phyloP scores from a whole-genome alignment of 1,140 invertebrate species.

The Pinna nobilis region DNA sequence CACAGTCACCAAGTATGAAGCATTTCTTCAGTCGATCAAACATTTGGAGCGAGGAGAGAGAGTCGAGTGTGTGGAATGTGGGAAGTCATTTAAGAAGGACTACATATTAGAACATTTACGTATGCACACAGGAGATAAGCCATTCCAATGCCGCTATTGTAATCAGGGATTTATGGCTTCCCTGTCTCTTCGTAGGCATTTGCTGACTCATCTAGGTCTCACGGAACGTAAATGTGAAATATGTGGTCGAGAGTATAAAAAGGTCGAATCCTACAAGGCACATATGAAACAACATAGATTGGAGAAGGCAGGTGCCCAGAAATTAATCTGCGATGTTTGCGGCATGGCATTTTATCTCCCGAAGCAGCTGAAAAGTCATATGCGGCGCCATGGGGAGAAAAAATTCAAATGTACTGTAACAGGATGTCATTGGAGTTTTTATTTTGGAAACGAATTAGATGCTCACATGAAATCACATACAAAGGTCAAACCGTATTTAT shows the following conservation, averaged over 20 bases:
- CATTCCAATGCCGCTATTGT: conserved; percentile 66
- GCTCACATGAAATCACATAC: conserved; percentile 65
- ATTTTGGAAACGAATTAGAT: conserved; percentile 68
- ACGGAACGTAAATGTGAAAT: conserved; percentile 58
- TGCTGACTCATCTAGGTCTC: conserved; percentile 64
- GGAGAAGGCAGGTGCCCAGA: conserved; percentile 57
- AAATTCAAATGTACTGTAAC: conserved; percentile 79
- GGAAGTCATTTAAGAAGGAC: conserved; percentile 56
- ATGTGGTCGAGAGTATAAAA: conserved; percentile 67
- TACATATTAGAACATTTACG: conserved; percentile 67
- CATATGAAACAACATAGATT: conserved; percentile 62
- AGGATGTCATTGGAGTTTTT: conserved; percentile 73
- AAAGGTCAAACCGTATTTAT: conserved; percentile 77
- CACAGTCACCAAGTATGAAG: conserved; percentile 55
- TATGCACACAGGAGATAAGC: conserved; percentile 62
- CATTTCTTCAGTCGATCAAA: conserved; percentile 55
- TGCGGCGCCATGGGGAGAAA: conserved; percentile 79
- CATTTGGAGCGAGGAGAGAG: conserved; percentile 41
- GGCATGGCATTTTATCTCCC: conserved; percentile 78
- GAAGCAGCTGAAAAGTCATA: conserved; percentile 79
- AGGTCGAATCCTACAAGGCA: conserved; percentile 51
- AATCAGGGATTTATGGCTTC: conserved; percentile 55
- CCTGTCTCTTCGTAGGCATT: conserved; percentile 65
- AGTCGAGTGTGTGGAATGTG: conserved; percentile 67
- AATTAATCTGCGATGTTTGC: conserved; percentile 79